Percentiles rank a stretch among this genome's conserved stretches.
Evolutionary conservation across 1,140 invertebrate genomes (phyloP).

Genomic region (Hyles vespertilio): DNA sequence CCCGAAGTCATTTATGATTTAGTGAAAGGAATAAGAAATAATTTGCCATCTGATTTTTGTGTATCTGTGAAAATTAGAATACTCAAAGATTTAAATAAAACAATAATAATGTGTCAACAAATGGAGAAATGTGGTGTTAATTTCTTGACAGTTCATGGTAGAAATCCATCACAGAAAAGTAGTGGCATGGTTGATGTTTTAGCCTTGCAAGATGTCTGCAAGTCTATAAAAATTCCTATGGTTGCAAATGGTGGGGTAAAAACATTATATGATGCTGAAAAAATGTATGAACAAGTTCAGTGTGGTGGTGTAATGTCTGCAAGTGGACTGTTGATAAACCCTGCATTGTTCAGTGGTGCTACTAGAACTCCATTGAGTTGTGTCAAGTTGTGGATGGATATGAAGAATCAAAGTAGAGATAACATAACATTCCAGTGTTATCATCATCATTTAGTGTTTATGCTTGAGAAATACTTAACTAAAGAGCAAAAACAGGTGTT

Average conservation of each 20-base stretch:
- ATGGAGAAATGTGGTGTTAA: conserved; percentile 90
- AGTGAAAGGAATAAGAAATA: conserved; percentile 84
- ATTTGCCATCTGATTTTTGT: conserved; percentile 85
- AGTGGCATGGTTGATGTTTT: conserved; percentile 86
- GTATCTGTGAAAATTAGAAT: conserved; percentile 96
- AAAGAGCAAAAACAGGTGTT: conserved; percentile 84
- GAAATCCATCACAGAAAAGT: conserved; percentile 88
- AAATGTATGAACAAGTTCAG: conserved; percentile 80
- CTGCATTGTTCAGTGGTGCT: conserved; percentile 87
- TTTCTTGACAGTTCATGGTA: conserved; percentile 93
- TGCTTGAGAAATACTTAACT: conserved; percentile 89
- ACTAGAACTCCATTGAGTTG: conserved; percentile 84
- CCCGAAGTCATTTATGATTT: conserved; percentile 91
- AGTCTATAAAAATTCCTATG: conserved; percentile 85
- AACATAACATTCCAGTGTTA: conserved; percentile 86
- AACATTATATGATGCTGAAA: conserved; percentile 81
- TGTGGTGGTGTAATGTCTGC: conserved; percentile 94
- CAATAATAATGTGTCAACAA: conserved; percentile 80
- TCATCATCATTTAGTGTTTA: conserved; percentile 96
- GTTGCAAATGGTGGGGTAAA: conserved; percentile 95
- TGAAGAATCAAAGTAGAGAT: conserved; percentile 75
- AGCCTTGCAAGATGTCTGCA: conserved; percentile 84
- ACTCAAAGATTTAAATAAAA: conserved; percentile 68
- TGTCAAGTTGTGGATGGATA: conserved; percentile 90
- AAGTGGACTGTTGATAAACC: conserved; percentile 92